Conservation (phyloP, 2,797 vertebrate species). For the Taenioides sp. region DNA sequence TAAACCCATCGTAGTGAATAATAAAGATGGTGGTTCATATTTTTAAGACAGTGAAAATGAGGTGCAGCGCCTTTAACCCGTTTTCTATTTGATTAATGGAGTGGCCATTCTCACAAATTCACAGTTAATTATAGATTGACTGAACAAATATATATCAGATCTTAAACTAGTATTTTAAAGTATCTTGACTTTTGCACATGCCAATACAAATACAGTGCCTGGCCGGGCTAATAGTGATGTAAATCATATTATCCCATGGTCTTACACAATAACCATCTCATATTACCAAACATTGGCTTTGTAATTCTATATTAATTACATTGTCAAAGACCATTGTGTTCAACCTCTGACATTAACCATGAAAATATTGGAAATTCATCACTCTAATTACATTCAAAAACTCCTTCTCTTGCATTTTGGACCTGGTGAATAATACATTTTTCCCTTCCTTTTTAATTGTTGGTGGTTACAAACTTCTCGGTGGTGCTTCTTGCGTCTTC, state of each 20-base stretch:
- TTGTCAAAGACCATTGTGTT: not conserved
- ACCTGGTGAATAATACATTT: not conserved
- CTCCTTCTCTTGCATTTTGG: not conserved
- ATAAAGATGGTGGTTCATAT: too few species aligned
- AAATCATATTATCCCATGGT: not conserved
- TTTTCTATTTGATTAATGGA: too few species aligned
- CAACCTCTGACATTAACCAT: not conserved
- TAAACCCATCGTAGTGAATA: too few species aligned
- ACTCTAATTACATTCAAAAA: not conserved
- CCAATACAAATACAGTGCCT: not conserved
- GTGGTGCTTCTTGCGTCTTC: constrained; percentile 4
- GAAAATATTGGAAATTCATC: not conserved
- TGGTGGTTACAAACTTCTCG: constrained; percentile 3
- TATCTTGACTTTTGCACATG: not conserved
- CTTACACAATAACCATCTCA: not conserved
- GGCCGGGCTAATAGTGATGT: constrained; percentile 1
- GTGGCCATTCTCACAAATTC: too few species aligned
- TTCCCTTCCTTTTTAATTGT: constrained; percentile 2
- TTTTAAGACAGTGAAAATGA: too few species aligned
- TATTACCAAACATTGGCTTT: not conserved
- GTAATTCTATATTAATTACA: not conserved
- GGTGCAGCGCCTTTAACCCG: too few species aligned
- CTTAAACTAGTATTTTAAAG: not conserved
- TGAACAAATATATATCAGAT: not conserved
- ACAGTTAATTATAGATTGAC: too few species aligned